A percentile compares a stretch with the other conserved stretches of the same genome.
Evolutionary conservation across 2,797 vertebrate genomes (phyloP).

Genomic region (Siniperca obscura): DNA sequence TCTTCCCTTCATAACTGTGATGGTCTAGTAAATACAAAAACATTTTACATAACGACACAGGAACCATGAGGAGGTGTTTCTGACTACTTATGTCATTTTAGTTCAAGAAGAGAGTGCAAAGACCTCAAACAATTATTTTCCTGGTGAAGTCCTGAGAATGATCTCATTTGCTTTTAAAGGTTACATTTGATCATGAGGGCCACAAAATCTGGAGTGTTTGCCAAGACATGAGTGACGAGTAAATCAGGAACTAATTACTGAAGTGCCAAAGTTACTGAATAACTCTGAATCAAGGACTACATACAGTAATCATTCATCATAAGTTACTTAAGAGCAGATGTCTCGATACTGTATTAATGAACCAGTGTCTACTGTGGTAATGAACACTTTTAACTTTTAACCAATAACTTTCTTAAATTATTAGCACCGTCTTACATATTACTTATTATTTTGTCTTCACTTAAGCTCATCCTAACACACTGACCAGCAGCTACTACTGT

Average conservation of each 20-base stretch:
- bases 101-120: neutral
- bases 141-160: neutral
- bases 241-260: conserved; percentile 13
- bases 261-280: conserved; percentile 30
- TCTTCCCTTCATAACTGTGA: neutral
- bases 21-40: neutral
- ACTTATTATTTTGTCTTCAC: neutral
- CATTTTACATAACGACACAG: conserved; percentile 10
- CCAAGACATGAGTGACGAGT: neutral
- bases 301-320: neutral
- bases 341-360: neutral
- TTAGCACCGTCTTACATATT: neutral
- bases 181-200: neutral
- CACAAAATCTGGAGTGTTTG: neutral
- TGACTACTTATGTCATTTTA: neutral
- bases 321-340: neutral
- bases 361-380: neutral
- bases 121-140: neutral
- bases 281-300: conserved; percentile 8
- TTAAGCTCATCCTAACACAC: neutral
- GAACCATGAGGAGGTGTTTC: conserved; percentile 45
- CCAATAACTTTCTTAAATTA: neutral
- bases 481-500: neutral
- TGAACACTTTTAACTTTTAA: neutral
- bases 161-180: neutral